Evolutionary conservation across 2,797 vertebrate genomes (phyloP).

Genomic region (Microctenopoma steveboyesi): DNA sequence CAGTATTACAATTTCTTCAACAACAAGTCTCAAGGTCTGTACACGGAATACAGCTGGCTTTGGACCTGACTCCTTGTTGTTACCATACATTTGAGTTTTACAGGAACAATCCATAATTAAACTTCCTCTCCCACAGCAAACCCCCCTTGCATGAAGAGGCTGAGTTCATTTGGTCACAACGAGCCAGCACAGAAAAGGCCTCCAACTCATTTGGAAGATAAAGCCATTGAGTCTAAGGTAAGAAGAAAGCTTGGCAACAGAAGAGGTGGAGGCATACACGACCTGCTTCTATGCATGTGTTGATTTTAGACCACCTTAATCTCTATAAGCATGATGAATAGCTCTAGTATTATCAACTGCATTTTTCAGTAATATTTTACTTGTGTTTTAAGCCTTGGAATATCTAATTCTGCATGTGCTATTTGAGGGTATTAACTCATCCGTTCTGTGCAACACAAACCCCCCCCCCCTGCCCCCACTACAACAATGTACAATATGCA

Average conservation of each 20-base stretch:
- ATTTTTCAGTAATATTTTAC: not conserved
- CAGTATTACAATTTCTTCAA: conserved; percentile 98
- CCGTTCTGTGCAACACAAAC: conserved; percentile 50
- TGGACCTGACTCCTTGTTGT: not conserved
- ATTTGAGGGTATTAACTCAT: conserved; percentile 37
- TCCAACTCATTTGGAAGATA: conserved; percentile 69
- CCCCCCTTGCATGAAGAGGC: conserved; percentile 84
- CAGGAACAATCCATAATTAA: not conserved
- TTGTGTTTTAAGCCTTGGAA: conserved; percentile 11
- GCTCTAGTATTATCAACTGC: conserved; percentile 7
- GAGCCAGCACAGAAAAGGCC: conserved; percentile 79
- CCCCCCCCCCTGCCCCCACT: conserved; percentile 30
- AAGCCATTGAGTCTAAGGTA: conserved; percentile 82
- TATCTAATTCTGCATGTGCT: conserved; percentile 51
- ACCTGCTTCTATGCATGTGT: not conserved
- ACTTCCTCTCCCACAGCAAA: conserved; percentile 67
- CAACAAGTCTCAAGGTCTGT: conserved; percentile 82
- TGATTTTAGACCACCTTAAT: not conserved
- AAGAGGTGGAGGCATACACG: not conserved
- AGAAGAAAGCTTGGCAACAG: conserved; percentile 23
- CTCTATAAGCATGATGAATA: conserved; percentile 22
- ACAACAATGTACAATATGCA: conserved; percentile 43
- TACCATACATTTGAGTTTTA: not conserved
- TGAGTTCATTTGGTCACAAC: conserved; percentile 64
- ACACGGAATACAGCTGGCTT: not conserved